Evolutionary conservation across 2,113 vertebrate species (phyloP), one percentile per base, ranked within the genome.

Genomic region (Pagrus major): DNA sequence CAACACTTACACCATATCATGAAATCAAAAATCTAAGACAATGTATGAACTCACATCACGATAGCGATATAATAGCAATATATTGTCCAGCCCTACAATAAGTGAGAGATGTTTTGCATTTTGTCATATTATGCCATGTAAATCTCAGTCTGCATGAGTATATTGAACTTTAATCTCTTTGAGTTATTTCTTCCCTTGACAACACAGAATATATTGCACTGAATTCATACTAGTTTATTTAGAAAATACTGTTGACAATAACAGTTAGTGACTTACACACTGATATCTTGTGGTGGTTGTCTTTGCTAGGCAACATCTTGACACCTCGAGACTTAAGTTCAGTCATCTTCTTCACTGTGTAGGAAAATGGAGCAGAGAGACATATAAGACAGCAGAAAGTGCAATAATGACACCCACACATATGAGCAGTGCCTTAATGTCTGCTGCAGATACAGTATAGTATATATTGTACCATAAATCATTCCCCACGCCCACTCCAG

Each of bases 261-360:
- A 4, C 56, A 29, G 70, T 37, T 2, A 15, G 68, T 79, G 41
- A 99, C 98, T 97, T 97, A 99, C 98, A 97, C 89, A 99, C 98
- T 90, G 98, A 99, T 63, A 98, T 97, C 95, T 99, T 99, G 96
- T 98, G 98, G 93, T 96, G 97, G 81, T 95, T 99, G 91, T 99
- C 97, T 93, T 99, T 99, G 94, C 97, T 99, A 21, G 98, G 98
- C 92, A 99, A 95, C 86, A 99, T 96, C 91, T 99, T 99, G 65
- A 99, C 98, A 10, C 98, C 98, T 86, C 98, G 94, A 58, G 98
- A 99, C 85, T 99, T 99, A 25, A 99, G 91, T 39, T 99, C 98
- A 27, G 98, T 99, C 94, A 99, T 98, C 92, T 99, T 99, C 93
- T 99, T 99, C 75, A 99, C 98, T 99, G 93, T 70, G 91, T 81